phyloP scores from a whole-genome alignment of 2,113 vertebrate genomes.

The Charina bottae region DNA sequence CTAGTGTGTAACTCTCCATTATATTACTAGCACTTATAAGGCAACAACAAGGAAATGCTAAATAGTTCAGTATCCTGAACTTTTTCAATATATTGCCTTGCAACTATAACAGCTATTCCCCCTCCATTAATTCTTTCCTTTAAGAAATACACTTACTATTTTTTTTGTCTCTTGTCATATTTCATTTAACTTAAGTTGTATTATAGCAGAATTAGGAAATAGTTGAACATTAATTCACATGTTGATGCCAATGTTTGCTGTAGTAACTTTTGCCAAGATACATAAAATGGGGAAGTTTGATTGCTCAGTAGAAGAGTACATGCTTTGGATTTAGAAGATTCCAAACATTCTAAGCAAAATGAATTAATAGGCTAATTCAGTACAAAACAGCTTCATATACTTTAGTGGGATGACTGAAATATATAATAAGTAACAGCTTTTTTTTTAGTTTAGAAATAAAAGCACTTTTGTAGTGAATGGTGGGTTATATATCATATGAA shows the following conservation, averaged over 20 bases:
- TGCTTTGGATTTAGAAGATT: neutral
- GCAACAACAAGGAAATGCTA: conserved; percentile 49
- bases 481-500: neutral
- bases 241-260: neutral
- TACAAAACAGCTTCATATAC: neutral
- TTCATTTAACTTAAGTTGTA: neutral
- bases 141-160: neutral
- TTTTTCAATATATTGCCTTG: conserved; percentile 55
- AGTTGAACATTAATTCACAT: conserved; percentile 17
- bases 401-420: neutral
- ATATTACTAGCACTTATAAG: conserved; percentile 36
- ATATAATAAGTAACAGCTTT: neutral
- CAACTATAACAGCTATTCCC: conserved; percentile 36
- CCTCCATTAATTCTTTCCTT: conserved; percentile 48
- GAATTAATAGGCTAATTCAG: neutral
- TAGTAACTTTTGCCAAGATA: neutral
- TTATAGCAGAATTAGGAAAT: conserved; percentile 3
- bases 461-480: neutral
- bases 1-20: conserved; percentile 27
- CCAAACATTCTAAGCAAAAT: neutral
- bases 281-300: neutral
- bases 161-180: neutral
- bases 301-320: neutral
- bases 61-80: conserved; percentile 42
- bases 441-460: neutral